phyloP scores from a whole-genome alignment of 2,888 invertebrate species.

The Azorinus chamasolen region DNA sequence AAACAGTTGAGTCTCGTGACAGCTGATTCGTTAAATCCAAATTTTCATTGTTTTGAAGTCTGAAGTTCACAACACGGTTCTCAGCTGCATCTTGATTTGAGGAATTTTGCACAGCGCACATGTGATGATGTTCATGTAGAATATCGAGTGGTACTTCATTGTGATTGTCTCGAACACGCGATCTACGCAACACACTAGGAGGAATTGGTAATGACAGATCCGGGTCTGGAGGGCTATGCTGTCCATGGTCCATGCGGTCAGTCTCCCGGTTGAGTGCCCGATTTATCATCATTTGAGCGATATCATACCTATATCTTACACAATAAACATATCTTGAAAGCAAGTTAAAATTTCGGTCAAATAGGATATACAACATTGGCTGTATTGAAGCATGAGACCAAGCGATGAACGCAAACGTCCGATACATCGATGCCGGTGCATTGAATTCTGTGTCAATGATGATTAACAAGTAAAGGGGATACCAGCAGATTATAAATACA shows the following conservation, averaged over 20 bases:
- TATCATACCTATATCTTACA: constrained; percentile 74
- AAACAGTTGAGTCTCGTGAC: constrained; percentile 34
- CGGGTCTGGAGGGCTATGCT: constrained; percentile 14
- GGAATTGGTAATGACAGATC: constrained; percentile 15
- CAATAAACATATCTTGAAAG: constrained; percentile 78
- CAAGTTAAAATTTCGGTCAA: constrained; percentile 84
- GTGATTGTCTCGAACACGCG: constrained; percentile 6
- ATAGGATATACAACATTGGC: constrained; percentile 84
- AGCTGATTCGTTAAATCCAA: constrained; percentile 49
- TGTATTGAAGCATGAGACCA: constrained; percentile 86
- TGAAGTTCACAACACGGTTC: constrained; percentile 30
- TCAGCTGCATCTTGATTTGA: constrained; percentile 49
- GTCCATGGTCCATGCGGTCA: constrained; percentile 35
- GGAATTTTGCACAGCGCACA: constrained; percentile 59
- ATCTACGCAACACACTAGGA: constrained; percentile 10
- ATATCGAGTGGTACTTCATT: constrained; percentile 41
- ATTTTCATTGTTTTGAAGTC: constrained; percentile 28
- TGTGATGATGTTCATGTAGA: constrained; percentile 55
- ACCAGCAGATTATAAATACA: constrained; percentile 85
- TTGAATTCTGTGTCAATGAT: constrained; percentile 83
- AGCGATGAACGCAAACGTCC: constrained; percentile 85
- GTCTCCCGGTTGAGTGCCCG: constrained; percentile 47
- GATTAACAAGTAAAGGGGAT: constrained; percentile 85
- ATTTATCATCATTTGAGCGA: constrained; percentile 73
- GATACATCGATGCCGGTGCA: constrained; percentile 84